Base-by-base conservation (phyloP, 2,113 vertebrate species). In the Cyprinodon brontotheroides region DNA sequence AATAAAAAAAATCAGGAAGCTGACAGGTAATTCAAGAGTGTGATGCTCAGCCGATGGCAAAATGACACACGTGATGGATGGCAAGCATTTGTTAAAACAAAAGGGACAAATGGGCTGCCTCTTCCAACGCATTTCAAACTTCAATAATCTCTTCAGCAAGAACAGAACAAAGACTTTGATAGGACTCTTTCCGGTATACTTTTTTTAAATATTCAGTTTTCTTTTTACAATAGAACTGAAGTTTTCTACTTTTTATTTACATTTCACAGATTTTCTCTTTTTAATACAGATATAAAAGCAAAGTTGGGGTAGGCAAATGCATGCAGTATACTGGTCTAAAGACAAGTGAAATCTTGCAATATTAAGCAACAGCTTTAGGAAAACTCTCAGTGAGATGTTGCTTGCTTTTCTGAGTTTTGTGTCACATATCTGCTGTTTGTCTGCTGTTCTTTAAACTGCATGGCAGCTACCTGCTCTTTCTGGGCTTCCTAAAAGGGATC, bases 21-120 rank as follows among this genome's bases (percentile, higher is more conserved):
- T 89, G 92, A 92, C 93, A 92, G 90, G 87, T 91, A 89, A 90
- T 92, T 93, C 89, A 88, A 82, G 74, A 65, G 80, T 85, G 87
- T 78, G 85, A 91, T 69, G 85, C 88, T 84, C 77, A 89, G 89
- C 89, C 90, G 76, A 87, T 66, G n/a, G 63, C 12, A 61, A 73
- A 36, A 39, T 57, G 91, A 87, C 90, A 91, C 14, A 86, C 72
- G 81, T 91, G 93, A 93, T 88, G 83, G 84, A 94, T 93, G 88
- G 85, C 8, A 69, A 66, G 73, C 78, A 73, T 80, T 80, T 81
- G 85, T 81, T 70, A 75, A 79, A 89, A 83, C 84, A 88, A 92
- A 91, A 88, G 90, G 88, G 88, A 93, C 78, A 88, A 91, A 87
- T 86, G 86, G 74, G 84, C 82, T 87, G 79, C 74, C 80, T 91